These are phyloP conservation scores for Drosophila bocki DNA, from an alignment of 1,140 invertebrate genomes.

Conservation along the genomic window DNA sequence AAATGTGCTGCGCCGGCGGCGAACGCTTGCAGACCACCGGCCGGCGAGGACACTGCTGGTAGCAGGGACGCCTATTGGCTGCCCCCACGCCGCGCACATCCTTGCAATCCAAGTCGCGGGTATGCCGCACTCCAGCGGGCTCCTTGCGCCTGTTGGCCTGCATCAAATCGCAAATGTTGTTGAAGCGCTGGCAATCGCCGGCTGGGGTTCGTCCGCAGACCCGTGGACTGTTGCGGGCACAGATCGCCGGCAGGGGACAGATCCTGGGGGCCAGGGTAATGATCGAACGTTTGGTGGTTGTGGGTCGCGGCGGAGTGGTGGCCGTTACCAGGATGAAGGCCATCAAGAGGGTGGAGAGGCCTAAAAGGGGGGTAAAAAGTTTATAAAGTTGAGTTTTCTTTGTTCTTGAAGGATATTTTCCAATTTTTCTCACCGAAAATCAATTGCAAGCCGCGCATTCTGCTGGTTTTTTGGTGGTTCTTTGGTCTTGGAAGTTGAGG, in stretches of 20 bases:
- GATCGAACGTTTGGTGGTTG: background rate
- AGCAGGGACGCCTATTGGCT: slow-evolving; percentile 28
- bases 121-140: slow-evolving; percentile 34
- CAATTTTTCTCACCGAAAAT: slow-evolving; percentile 7
- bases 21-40: slow-evolving; percentile 39
- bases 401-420: background rate
- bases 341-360: background rate
- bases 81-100: slow-evolving; percentile 38
- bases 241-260: slow-evolving; percentile 45
- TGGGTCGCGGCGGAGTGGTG: slow-evolving; percentile 4
- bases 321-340: background rate
- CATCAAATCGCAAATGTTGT: slow-evolving; percentile 59
- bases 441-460: slow-evolving; percentile 15
- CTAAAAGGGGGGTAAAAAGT: background rate
- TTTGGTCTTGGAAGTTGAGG: background rate
- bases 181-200: slow-evolving; percentile 61
- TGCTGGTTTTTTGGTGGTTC: background rate
- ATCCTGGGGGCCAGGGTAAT: background rate
- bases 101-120: slow-evolving; percentile 48
- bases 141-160: background rate
- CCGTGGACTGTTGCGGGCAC: slow-evolving; percentile 41
- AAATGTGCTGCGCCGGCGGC: slow-evolving; percentile 39
- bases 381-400: background rate
- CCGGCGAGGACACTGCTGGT: slow-evolving; percentile 35
- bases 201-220: slow-evolving; percentile 48